Evolutionary conservation across 2,888 invertebrate species (phyloP), one percentile per base, ranked within the genome.

Genomic region (Spodoptera littoralis): DNA sequence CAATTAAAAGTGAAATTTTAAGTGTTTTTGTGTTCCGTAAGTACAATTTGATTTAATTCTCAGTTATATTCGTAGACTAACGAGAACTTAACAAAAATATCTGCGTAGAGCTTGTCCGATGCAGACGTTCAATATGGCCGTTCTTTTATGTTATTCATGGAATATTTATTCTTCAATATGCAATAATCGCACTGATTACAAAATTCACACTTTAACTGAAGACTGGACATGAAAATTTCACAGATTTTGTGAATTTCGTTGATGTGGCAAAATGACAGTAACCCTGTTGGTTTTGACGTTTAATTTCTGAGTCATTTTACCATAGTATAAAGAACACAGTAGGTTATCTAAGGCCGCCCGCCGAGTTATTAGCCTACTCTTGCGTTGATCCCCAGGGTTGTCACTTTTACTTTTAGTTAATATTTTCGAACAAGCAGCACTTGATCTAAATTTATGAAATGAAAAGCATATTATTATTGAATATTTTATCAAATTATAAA

Each of bases 201-300:
- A 41, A 30, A 51, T 36, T 43, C 3, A 8, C 42, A 45, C 13
- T 55, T 13, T 50, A 44, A n/a, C n/a, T 24, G 50, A 4, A 30
- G 13, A 42, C 13, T 13, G 13, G 9, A 53, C 13, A 59, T 45
- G 11, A 27, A 48, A 60, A 67, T 62, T 74, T 56, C 61, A 30
- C 44, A 50, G 54, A 70, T 78, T 78, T 77, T 61, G 18, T 63
- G 61, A 79, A 80, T 84, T 82, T 81, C 83, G 91, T 92, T 92
- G 92, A 93, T 93, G 93, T 93, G 93, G 93, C 93, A 93, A 88
- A 87, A 85, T 92, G 93, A 93, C 92, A 93, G 88, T 83, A 85
- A 84, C 79, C 82, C 79, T 79, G 84, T 82, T 86, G 86, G 84
- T 86, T 91, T 93, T 93, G 93, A 93, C 93, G 86, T 93, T 91